These are phyloP conservation scores for Chamaetylas fuelleborni DNA, from an alignment of 2,113 vertebrate genomes.

Conservation along the genomic window DNA sequence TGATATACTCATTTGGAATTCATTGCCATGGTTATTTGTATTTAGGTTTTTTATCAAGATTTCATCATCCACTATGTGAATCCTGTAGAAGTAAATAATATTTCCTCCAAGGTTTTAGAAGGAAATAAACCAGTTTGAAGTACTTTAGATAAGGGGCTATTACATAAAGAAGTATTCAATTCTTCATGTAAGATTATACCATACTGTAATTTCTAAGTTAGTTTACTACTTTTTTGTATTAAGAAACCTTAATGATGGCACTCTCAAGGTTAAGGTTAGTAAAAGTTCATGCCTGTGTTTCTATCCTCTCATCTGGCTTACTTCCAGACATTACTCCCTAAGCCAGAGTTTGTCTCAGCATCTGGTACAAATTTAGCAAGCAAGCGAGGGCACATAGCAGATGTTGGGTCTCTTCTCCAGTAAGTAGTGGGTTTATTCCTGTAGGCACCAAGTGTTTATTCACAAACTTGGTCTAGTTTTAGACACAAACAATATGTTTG, in stretches of 20 bases:
- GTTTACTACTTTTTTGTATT: background rate
- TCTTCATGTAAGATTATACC: background rate
- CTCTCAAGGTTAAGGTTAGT: background rate
- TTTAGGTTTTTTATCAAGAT: background rate
- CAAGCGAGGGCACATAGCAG: background rate
- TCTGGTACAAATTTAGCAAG: constrained; percentile 32
- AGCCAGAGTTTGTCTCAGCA: background rate
- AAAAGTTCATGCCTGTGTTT: background rate
- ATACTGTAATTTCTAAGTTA: background rate
- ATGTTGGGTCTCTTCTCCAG: background rate
- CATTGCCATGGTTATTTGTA: background rate
- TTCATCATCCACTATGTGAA: background rate
- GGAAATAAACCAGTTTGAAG: background rate
- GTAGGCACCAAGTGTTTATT: background rate
- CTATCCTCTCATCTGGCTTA: background rate
- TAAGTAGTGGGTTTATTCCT: background rate
- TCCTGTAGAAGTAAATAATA: background rate
- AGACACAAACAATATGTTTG: background rate
- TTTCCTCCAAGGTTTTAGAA: background rate
- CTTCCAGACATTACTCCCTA: constrained; percentile 8
- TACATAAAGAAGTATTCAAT: background rate
- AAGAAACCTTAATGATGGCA: background rate
- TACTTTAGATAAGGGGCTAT: background rate
- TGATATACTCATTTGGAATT: background rate
- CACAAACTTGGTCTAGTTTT: background rate